phyloP scores from a whole-genome alignment of 2,888 invertebrate genomes.

The Lymantria monacha region DNA sequence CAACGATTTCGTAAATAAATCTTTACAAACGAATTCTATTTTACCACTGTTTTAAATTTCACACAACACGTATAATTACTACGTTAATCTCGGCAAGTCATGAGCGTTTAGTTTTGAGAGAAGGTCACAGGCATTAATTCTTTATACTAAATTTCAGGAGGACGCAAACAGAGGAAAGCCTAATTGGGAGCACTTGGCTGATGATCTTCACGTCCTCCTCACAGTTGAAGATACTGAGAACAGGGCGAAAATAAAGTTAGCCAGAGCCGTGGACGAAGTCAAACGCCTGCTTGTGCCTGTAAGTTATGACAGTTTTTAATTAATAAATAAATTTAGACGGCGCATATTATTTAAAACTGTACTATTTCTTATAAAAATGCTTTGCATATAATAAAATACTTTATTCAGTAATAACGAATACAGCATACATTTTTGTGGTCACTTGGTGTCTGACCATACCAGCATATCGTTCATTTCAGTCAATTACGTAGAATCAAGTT shows the following conservation, averaged over 20 bases:
- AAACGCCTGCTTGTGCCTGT: slow-evolving; percentile 98
- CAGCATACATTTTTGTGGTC: background rate
- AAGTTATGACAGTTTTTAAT: slow-evolving; percentile 65
- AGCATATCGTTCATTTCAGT: background rate
- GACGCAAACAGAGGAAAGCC: slow-evolving; percentile 99
- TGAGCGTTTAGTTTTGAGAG: slow-evolving; percentile 12
- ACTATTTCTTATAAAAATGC: background rate
- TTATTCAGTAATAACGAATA: no score
- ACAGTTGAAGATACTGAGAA: slow-evolving; percentile 99
- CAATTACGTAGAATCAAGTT: background rate
- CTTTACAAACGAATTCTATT: slow-evolving; percentile 13
- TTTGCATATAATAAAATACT: background rate
- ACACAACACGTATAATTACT: slow-evolving; percentile 20
- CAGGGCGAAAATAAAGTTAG: slow-evolving; percentile 96
- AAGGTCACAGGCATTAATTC: slow-evolving; percentile 11
- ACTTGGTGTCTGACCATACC: background rate
- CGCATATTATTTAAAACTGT: background rate
- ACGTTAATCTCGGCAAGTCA: slow-evolving; percentile 14
- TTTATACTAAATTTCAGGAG: slow-evolving; percentile 85
- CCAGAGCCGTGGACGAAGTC: slow-evolving; percentile 98
- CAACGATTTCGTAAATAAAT: slow-evolving; percentile 1
- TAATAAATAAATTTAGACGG: background rate
- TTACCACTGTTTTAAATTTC: slow-evolving; percentile 22
- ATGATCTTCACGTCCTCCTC: slow-evolving; percentile 98
- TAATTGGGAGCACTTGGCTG: slow-evolving; percentile 99